A percentile compares a stretch with the other conserved stretches of the same genome.
Evolutionary conservation across 2,797 vertebrate genomes (phyloP).

Genomic region (Rhinichthys osculus): DNA sequence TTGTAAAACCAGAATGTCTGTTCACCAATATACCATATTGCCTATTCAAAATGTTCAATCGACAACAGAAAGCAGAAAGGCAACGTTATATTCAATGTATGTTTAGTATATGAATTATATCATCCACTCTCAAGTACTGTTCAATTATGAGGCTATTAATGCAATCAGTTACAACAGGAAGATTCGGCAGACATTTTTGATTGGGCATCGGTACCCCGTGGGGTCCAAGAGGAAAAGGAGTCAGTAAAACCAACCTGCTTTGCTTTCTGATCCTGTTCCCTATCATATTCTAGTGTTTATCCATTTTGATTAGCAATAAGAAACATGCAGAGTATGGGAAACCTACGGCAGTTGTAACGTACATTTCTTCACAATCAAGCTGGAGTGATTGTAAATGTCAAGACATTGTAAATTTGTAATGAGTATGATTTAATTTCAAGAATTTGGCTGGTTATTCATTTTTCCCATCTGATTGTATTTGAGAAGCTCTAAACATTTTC

Average conservation of each 20-base stretch:
- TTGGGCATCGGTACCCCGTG: slow-evolving; percentile 2
- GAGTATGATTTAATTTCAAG: background rate
- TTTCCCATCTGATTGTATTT: background rate
- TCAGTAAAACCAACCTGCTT: background rate
- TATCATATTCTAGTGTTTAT: background rate
- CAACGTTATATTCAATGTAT: background rate
- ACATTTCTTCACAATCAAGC: background rate
- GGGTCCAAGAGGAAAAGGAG: background rate
- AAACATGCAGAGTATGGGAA: background rate
- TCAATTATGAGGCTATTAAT: slow-evolving; percentile 17
- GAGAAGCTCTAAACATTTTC: background rate
- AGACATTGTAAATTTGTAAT: slow-evolving; percentile 6
- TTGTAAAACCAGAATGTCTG: background rate
- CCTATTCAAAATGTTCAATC: background rate
- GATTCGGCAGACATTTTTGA: slow-evolving; percentile 8
- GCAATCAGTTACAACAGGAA: slow-evolving; percentile 20
- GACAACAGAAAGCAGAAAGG: background rate
- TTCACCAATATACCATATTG: background rate
- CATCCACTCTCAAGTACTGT: background rate
- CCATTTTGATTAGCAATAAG: background rate
- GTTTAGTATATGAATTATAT: background rate
- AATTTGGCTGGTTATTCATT: background rate
- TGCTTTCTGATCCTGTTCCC: background rate
- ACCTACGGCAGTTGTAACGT: background rate
- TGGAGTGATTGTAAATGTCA: background rate